phyloP scores from a whole-genome alignment of 23 tunicate species.

The Trididemnum clinides region DNA sequence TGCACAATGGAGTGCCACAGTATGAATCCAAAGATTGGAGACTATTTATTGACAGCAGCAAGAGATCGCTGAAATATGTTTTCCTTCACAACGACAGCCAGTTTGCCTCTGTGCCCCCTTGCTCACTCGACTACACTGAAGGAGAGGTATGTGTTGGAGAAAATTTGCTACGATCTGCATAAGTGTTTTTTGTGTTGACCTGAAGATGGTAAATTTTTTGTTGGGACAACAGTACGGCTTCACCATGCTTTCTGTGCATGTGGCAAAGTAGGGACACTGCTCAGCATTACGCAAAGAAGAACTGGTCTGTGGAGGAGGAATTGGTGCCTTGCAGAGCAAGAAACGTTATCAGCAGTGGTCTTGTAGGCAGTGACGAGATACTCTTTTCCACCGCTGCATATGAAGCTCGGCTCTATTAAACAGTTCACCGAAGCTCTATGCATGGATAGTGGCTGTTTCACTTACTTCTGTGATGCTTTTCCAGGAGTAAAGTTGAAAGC shows the following conservation, averaged over 20 bases:
- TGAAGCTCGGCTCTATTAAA: slow-evolving; percentile 37
- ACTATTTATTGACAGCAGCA: slow-evolving; percentile 8
- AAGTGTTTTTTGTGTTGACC: slow-evolving; percentile 8
- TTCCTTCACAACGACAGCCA: not conserved
- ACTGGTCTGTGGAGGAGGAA: not conserved
- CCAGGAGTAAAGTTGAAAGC: slow-evolving; percentile 15
- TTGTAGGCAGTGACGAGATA: not conserved
- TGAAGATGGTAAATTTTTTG: slow-evolving; percentile 4
- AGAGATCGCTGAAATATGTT: slow-evolving; percentile 10
- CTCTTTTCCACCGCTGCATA: slow-evolving; percentile 15
- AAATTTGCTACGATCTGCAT: not conserved
- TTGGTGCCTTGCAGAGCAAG: not conserved
- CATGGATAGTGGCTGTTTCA: not conserved
- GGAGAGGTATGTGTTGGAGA: not conserved
- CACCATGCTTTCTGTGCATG: slow-evolving; percentile 7
- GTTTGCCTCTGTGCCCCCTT: not conserved
- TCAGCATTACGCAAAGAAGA: not conserved
- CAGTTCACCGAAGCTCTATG: slow-evolving; percentile 8
- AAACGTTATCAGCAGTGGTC: not conserved
- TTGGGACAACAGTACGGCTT: not conserved
- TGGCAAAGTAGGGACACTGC: not conserved
- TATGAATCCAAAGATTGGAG: not conserved
- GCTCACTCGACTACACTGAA: slow-evolving; percentile 6
- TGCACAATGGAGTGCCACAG: not conserved
- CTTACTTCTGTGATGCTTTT: not conserved